Conservation (phyloP, 2,888 invertebrate genomes). For the Amphipyra berbera region DNA sequence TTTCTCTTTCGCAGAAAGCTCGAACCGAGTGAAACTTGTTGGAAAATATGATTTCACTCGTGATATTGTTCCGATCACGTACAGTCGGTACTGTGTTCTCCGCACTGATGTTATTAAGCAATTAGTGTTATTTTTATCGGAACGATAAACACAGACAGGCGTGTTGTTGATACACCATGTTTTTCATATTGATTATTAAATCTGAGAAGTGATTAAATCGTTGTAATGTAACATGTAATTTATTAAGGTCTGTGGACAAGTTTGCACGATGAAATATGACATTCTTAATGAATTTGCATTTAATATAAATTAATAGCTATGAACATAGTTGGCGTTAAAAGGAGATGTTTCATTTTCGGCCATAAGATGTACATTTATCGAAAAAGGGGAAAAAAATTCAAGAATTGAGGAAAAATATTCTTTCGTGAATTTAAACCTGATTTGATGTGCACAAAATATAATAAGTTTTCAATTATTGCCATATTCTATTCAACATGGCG, state of each 20-base stretch:
- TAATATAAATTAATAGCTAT: slow-evolving; percentile 24
- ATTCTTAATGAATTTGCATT: slow-evolving; percentile 44
- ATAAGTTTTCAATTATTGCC: too few species aligned
- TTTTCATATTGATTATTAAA: slow-evolving; percentile 21
- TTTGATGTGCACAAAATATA: too few species aligned
- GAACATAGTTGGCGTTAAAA: slow-evolving; percentile 13
- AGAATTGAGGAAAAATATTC: too few species aligned
- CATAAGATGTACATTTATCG: too few species aligned
- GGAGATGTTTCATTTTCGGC: too few species aligned
- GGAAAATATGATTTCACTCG: slow-evolving; percentile 80
- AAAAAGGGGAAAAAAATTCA: too few species aligned
- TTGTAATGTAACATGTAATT: slow-evolving; percentile 37
- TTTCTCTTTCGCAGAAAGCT: slow-evolving; percentile 83
- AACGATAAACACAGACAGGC: slow-evolving; percentile 11
- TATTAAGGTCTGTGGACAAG: slow-evolving; percentile 32
- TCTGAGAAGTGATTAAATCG: slow-evolving; percentile 39
- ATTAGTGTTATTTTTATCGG: slow-evolving; percentile 42
- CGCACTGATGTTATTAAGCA: slow-evolving; percentile 50
- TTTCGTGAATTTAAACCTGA: too few species aligned
- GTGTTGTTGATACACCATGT: slow-evolving; percentile 8
- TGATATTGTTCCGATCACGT: slow-evolving; percentile 69
- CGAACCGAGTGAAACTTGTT: slow-evolving; percentile 76
- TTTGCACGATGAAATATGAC: slow-evolving; percentile 43
- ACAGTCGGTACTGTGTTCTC: slow-evolving; percentile 24
- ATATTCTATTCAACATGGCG: too few species aligned